Evolutionary conservation across 2,113 vertebrate genomes (phyloP).

Genomic region (Neofelis nebulosa): DNA sequence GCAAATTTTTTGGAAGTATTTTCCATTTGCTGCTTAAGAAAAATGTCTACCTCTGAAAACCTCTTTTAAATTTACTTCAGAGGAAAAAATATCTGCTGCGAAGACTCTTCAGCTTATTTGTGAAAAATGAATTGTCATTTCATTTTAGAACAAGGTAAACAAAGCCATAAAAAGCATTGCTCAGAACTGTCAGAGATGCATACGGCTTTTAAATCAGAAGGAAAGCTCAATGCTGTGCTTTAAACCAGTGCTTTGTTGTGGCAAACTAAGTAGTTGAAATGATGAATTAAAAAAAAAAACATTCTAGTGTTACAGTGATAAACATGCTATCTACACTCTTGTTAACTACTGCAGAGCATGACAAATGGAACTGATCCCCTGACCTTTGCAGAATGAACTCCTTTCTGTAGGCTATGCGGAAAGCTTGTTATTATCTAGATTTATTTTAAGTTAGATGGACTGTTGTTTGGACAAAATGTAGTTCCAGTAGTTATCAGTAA

Average conservation of each 20-base stretch:
- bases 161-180: slow-evolving; percentile 62
- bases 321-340: slow-evolving; percentile 55
- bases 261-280: slow-evolving; percentile 24
- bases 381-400: slow-evolving; percentile 76
- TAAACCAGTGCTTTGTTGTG: slow-evolving; percentile 47
- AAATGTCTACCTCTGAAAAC: not conserved
- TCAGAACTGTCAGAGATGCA: slow-evolving; percentile 64
- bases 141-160: slow-evolving; percentile 73
- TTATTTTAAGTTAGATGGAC: slow-evolving; percentile 63
- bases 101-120: slow-evolving; percentile 53
- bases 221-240: slow-evolving; percentile 53
- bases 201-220: slow-evolving; percentile 62
- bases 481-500: slow-evolving; percentile 8
- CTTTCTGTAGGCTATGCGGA: slow-evolving; percentile 66
- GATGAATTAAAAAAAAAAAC: slow-evolving; percentile 55
- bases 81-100: slow-evolving; percentile 49
- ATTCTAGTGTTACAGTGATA: slow-evolving; percentile 59
- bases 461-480: slow-evolving; percentile 41
- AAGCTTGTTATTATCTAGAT: slow-evolving; percentile 59
- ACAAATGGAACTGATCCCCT: slow-evolving; percentile 57
- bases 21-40: slow-evolving; percentile 39
- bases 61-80: slow-evolving; percentile 66
- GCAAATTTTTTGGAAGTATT: slow-evolving; percentile 26
- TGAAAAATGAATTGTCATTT: slow-evolving; percentile 67
- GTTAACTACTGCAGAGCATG: slow-evolving; percentile 67